Evolutionary conservation across 2,797 vertebrate genomes (phyloP).

Genomic region (Lagodon rhomboides): DNA sequence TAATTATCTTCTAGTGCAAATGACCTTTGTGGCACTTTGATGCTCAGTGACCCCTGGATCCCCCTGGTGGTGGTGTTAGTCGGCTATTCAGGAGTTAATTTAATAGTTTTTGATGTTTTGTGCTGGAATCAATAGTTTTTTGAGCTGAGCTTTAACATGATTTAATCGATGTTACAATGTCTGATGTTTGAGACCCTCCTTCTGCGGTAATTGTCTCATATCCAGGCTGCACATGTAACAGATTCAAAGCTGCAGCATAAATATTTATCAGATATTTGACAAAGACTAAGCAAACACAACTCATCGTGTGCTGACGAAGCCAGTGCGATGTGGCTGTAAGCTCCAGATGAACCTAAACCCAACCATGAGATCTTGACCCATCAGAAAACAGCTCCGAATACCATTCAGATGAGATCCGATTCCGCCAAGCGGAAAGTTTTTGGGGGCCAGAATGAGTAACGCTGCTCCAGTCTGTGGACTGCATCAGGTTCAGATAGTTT

Average conservation of each 20-base stretch:
- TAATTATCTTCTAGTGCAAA: neutral
- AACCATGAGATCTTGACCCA: constrained; percentile 19
- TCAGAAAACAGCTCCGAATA: constrained; percentile 60
- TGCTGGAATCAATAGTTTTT: neutral
- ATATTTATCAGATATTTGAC: no score
- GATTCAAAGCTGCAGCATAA: neutral
- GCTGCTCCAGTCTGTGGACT: constrained; percentile 63
- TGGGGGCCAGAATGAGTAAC: constrained; percentile 65
- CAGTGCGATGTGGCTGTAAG: neutral
- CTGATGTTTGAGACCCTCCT: neutral
- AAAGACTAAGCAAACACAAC: neutral
- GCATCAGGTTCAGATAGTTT: constrained; percentile 73
- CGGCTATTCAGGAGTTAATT: neutral
- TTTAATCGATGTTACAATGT: neutral
- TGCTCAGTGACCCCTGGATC: constrained; percentile 56
- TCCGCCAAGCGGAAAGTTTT: constrained; percentile 52
- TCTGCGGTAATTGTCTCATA: neutral
- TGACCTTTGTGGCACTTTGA: constrained; percentile 25
- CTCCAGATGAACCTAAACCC: neutral
- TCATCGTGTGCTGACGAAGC: neutral
- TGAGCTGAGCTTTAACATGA: neutral
- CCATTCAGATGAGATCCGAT: constrained; percentile 68
- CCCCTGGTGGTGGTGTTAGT: constrained; percentile 71
- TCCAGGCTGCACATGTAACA: neutral
- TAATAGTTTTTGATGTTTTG: neutral